Evolutionary conservation across 2,888 invertebrate species (phyloP), one percentile per base, ranked within the genome.

Genomic region (Baccha elongata): DNA sequence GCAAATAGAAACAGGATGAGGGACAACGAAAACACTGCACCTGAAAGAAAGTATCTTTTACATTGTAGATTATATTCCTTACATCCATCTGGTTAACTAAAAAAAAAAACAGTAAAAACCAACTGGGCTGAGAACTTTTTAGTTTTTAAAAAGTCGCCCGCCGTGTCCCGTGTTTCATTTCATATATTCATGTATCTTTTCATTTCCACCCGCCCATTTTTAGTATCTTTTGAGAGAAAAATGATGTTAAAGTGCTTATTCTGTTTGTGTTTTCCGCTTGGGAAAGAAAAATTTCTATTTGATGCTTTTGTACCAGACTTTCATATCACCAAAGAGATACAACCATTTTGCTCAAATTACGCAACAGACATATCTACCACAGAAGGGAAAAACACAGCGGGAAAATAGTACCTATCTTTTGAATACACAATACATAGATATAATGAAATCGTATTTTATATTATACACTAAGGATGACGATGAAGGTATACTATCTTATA

Each of bases 41-140:
- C 64, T 71, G 64, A 64, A 72, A 52, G 72, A 78, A 60, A 78
- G 53, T 55, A 42, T 78, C 50, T 65, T 29, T 55, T 48, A 32
- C 10, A 40, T 40, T 40, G n/a, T n/a, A n/a, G n/a, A n/a, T 53
- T 37, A 13, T 19, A 40, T 32, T 32, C 23, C 23, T 40, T 58
- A 1, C 58, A 55, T 40, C 15, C 26, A 19, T 26, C 26, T 26
- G 15, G 15, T 40, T n/a, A 42, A 2, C 29, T 17, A 21, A 37
- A 35, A 2, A 2, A 1, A 6, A 6, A 35, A 19, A 23, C 44
- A 50, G 8, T 15, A 26, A 62, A 17, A 58, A 19, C 58, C 58
- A 58, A 58, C 58, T 40, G 58, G 0, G 58, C 37, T 2, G 15
- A 37, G 23, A 13, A 55, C 32, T 15, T 40, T 69, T 76, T 75